Percentiles rank a stretch among this genome's conserved stretches.
These are phyloP conservation scores for Dexiosoma caninum DNA, from an alignment of 2,888 invertebrate genomes.

Conservation along the genomic window DNA sequence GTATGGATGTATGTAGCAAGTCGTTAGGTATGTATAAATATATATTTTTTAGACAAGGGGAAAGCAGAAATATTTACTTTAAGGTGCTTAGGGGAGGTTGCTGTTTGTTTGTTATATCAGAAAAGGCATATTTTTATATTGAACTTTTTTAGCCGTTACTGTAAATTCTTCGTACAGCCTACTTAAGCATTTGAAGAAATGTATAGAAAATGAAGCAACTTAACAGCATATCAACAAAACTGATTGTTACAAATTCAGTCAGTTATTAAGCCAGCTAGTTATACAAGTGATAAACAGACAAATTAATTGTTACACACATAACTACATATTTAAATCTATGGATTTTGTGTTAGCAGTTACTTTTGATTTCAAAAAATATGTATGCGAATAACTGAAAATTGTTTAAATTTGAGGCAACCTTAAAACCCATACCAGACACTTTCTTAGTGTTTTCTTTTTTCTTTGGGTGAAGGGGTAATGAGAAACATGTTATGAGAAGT, in stretches of 20 bases:
- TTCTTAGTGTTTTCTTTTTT: no score
- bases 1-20: no score
- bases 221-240: conserved; percentile 30
- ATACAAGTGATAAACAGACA: neutral
- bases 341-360: no score
- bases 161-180: conserved; percentile 33
- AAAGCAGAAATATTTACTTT: neutral
- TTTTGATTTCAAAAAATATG: no score
- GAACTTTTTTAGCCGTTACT: conserved; percentile 37
- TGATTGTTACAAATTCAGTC: conserved; percentile 26
- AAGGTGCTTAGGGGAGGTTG: neutral
- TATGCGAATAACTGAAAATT: no score
- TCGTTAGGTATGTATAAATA: no score
- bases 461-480: neutral
- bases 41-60: neutral
- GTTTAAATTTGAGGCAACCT: neutral
- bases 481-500: neutral
- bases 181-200: conserved; percentile 43
- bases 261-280: conserved; percentile 39
- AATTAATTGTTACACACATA: neutral
- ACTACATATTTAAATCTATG: no score
- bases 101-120: neutral
- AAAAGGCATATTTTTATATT: neutral
- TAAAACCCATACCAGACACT: neutral
- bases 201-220: conserved; percentile 36